These are phyloP conservation scores for Watsonalla cultraria DNA, from an alignment of 2,888 invertebrate species.

Conservation along the genomic window DNA sequence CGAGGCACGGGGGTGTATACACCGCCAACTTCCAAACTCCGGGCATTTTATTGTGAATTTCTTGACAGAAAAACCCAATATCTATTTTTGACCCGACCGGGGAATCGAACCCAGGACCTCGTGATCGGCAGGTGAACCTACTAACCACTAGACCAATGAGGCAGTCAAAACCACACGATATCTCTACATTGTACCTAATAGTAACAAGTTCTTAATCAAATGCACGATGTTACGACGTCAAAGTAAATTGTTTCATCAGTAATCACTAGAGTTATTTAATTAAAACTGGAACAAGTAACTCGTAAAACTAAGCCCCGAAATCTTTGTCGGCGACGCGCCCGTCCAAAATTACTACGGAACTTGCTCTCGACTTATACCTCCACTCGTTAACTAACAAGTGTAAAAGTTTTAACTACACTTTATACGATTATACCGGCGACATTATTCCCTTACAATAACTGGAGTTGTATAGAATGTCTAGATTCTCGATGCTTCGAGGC, in stretches of 20 bases:
- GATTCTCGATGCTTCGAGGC: neutral
- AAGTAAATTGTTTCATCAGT: conserved; percentile 39
- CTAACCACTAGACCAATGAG: too few relatives aligned
- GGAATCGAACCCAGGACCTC: too few relatives aligned
- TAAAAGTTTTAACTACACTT: conserved; percentile 49
- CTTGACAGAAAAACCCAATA: too few relatives aligned
- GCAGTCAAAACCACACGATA: neutral
- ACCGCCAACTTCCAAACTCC: too few relatives aligned
- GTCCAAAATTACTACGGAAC: conserved; percentile 42
- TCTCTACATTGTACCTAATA: neutral
- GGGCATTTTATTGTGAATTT: too few relatives aligned
- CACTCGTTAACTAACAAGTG: conserved; percentile 42
- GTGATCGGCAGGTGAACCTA: too few relatives aligned
- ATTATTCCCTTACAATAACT: conserved; percentile 23
- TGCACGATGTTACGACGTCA: conserved; percentile 20
- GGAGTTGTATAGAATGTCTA: conserved; percentile 6
- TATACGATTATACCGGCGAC: conserved; percentile 30
- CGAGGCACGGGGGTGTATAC: too few relatives aligned
- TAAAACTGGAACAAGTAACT: conserved; percentile 50
- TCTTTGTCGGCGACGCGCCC: conserved; percentile 41
- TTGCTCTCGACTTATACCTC: conserved; percentile 35
- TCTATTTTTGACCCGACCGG: too few relatives aligned
- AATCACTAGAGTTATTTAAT: conserved; percentile 44
- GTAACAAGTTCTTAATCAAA: conserved; percentile 11
- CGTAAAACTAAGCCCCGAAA: conserved; percentile 49